Evolutionary conservation across 2,797 vertebrate genomes (phyloP).

Genomic region (Ispidina lecontei): DNA sequence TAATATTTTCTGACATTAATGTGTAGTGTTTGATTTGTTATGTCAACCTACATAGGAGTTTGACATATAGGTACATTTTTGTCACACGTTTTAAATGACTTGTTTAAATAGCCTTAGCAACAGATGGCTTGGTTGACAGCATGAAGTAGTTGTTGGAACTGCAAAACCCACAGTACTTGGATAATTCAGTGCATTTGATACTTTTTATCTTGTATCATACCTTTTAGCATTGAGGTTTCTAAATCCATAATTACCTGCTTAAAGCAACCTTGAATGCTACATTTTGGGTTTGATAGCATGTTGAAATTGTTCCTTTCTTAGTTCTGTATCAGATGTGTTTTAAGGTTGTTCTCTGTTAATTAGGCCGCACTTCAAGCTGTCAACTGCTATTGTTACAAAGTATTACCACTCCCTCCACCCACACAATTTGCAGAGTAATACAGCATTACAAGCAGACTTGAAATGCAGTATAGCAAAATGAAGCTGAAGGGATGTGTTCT

Average conservation of each 20-base stretch:
- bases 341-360: conserved; percentile 60
- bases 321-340: neutral
- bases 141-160: conserved; percentile 35
- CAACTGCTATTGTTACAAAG: conserved; percentile 60
- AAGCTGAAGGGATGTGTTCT: neutral
- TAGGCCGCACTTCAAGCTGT: conserved; percentile 47
- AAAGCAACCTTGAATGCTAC: neutral
- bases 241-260: neutral
- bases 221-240: neutral
- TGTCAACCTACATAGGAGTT: conserved; percentile 28
- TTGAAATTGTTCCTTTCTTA: conserved; percentile 30
- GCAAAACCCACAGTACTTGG: conserved; percentile 16
- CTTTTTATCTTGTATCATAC: neutral
- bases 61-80: conserved; percentile 32
- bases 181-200: conserved; percentile 23
- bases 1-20: conserved; percentile 33
- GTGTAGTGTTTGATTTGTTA: conserved; percentile 33
- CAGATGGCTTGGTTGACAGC: conserved; percentile 66
- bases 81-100: neutral
- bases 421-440: conserved; percentile 56
- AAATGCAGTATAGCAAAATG: conserved; percentile 43
- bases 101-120: conserved; percentile 69
- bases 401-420: conserved; percentile 66
- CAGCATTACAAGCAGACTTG: conserved; percentile 38
- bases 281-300: neutral